These are phyloP conservation scores for Erythrolamprus reginae DNA, from an alignment of 2,113 vertebrate species.

Conservation along the genomic window DNA sequence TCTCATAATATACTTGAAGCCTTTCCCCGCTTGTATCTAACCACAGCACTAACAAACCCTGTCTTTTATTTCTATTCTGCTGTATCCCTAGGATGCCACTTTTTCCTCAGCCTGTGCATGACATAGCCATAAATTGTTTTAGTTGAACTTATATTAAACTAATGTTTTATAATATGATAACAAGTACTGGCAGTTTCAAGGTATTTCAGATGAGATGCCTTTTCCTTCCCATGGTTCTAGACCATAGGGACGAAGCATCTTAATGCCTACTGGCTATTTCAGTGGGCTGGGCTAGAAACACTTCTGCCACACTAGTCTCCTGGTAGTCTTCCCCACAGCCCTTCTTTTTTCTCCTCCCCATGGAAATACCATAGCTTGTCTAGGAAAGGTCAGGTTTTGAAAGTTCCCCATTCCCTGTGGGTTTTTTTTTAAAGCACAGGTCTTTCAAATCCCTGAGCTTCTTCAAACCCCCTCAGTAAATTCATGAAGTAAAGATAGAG, in stretches of 20 bases:
- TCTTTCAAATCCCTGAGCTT: background rate
- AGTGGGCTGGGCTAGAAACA: background rate
- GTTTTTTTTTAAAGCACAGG: background rate
- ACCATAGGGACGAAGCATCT: background rate
- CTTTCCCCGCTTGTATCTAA: background rate
- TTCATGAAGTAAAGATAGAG: background rate
- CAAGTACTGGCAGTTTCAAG: background rate
- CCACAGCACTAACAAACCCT: background rate
- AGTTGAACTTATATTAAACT: background rate
- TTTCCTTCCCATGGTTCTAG: background rate
- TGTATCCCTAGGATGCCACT: background rate
- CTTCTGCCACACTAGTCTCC: background rate
- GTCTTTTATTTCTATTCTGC: background rate
- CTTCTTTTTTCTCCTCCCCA: background rate
- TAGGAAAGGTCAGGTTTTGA: background rate
- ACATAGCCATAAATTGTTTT: background rate
- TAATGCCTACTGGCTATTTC: background rate
- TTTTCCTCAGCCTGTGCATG: background rate
- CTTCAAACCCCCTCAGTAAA: background rate
- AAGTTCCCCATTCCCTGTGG: background rate
- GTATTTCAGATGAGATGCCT: background rate
- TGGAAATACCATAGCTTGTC: background rate
- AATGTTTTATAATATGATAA: background rate
- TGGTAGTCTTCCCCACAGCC: background rate
- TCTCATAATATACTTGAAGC: background rate